These are phyloP conservation scores for Paracentrotus lividus DNA, from an alignment of 53 echinoderm and acorn worm genomes.

Conservation along the genomic window DNA sequence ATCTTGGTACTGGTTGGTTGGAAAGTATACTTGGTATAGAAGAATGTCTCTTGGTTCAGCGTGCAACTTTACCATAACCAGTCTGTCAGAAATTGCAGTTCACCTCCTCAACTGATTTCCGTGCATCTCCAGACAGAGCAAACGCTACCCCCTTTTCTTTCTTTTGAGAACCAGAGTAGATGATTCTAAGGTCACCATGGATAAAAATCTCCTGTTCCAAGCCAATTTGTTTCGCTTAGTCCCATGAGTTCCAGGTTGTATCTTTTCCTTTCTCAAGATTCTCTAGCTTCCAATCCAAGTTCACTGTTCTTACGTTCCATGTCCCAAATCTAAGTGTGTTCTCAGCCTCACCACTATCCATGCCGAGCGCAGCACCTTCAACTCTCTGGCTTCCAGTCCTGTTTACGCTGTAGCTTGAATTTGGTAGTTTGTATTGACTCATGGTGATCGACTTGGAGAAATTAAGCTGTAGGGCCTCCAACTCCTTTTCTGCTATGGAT, in stretches of 20 bases:
- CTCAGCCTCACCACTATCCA: conserved; percentile 30
- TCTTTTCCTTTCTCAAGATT: conserved; percentile 4
- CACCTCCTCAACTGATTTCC: too few species aligned
- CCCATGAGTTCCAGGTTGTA: conserved; percentile 39
- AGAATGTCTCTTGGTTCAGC: too few species aligned
- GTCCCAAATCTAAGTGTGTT: conserved; percentile 35
- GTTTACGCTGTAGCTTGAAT: not conserved
- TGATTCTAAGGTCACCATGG: not conserved
- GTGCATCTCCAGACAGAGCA: too few species aligned
- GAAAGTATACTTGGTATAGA: too few species aligned
- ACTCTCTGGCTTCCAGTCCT: conserved; percentile 44
- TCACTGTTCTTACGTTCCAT: conserved; percentile 27
- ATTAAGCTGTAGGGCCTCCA: conserved; percentile 45
- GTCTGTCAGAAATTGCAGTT: too few species aligned
- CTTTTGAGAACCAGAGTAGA: conserved; percentile 26
- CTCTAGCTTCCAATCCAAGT: conserved; percentile 48
- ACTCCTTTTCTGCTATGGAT: conserved; percentile 55
- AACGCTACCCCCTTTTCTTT: not conserved
- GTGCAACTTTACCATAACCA: too few species aligned
- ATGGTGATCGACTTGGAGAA: conserved; percentile 53
- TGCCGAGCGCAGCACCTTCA: conserved; percentile 36
- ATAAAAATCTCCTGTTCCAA: conserved; percentile 45
- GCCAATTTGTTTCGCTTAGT: conserved; percentile 16
- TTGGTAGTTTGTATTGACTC: conserved; percentile 10
- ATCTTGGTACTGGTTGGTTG: too few species aligned